phyloP scores from a whole-genome alignment of 2,888 invertebrate species.

The Drosophila sordidapex region DNA sequence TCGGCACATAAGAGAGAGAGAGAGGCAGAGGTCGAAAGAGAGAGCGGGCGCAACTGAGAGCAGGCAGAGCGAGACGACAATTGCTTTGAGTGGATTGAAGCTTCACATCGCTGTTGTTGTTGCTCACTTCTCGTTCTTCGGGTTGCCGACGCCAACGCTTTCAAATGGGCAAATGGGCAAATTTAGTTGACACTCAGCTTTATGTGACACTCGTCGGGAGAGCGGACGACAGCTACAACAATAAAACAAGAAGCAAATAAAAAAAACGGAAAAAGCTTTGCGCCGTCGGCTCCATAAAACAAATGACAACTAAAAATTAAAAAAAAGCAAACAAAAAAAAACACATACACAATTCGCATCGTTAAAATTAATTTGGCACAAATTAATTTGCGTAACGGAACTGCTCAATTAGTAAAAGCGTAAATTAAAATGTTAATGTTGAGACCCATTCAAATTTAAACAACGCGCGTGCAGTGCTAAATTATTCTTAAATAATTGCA shows the following conservation, averaged over 20 bases:
- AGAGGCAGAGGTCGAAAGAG: slow-evolving; percentile 17
- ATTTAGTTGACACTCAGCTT: slow-evolving; percentile 79
- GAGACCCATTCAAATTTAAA: slow-evolving; percentile 6
- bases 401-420: slow-evolving; percentile 62
- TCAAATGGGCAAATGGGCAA: slow-evolving; percentile 51
- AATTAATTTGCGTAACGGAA: slow-evolving; percentile 76
- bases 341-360: slow-evolving; percentile 35
- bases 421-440: slow-evolving; percentile 22
- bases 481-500: slow-evolving; percentile 9
- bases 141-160: slow-evolving; percentile 51
- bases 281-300: slow-evolving; percentile 56
- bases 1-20: not conserved
- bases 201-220: slow-evolving; percentile 77
- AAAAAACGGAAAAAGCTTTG: slow-evolving; percentile 45
- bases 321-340: slow-evolving; percentile 18
- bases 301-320: slow-evolving; percentile 11
- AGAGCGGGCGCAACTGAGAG: slow-evolving; percentile 41
- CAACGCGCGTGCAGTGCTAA: slow-evolving; percentile 59
- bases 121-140: slow-evolving; percentile 19
- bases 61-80: slow-evolving; percentile 46
- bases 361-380: slow-evolving; percentile 61
- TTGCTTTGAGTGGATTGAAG: slow-evolving; percentile 50
- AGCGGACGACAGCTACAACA: slow-evolving; percentile 61
- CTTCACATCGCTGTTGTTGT: slow-evolving; percentile 20
- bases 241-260: slow-evolving; percentile 2